Percentiles rank a stretch among this genome's conserved stretches.
phyloP scores from a whole-genome alignment of 2,888 invertebrate species.

The Dicyrtomina minuta region DNA sequence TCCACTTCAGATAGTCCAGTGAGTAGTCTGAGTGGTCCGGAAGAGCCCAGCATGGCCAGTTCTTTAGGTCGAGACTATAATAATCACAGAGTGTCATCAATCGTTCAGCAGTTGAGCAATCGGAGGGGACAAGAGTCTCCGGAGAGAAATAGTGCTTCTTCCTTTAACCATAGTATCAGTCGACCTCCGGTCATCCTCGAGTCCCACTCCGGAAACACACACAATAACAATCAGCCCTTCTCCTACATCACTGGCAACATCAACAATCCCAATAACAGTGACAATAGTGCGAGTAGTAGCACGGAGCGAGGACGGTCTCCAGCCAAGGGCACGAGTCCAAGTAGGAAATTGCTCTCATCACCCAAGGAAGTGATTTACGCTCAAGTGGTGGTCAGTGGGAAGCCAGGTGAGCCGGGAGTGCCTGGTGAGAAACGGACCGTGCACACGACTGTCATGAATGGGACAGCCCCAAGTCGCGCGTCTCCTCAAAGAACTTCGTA shows the following conservation, averaged over 20 bases:
- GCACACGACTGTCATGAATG: constrained; percentile 60
- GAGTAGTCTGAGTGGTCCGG: constrained; percentile 37
- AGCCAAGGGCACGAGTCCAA: constrained; percentile 27
- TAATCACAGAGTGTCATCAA: constrained; percentile 53
- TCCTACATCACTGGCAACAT: constrained; percentile 65
- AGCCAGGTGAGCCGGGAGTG: constrained; percentile 51
- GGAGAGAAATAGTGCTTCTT: constrained; percentile 55
- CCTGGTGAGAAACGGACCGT: constrained; percentile 59
- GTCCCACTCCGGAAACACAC: constrained; percentile 60
- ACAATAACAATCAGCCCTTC: constrained; percentile 76
- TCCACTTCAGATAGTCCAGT: constrained; percentile 37
- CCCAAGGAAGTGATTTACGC: constrained; percentile 69
- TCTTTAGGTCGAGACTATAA: constrained; percentile 16
- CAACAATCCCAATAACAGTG: not conserved
- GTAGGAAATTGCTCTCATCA: constrained; percentile 35
- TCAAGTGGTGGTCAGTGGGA: constrained; percentile 63
- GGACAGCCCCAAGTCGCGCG: constrained; percentile 43
- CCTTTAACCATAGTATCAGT: not conserved
- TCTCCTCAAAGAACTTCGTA: constrained; percentile 18
- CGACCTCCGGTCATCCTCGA: constrained; percentile 32
- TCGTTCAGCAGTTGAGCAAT: constrained; percentile 70
- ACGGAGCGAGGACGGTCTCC: constrained; percentile 58
- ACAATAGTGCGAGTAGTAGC: constrained; percentile 55
- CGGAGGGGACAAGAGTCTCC: constrained; percentile 59
- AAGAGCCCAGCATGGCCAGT: constrained; percentile 28